phyloP scores from a whole-genome alignment of 2,888 invertebrate genomes.

The Trichogramma dendrolimi region DNA sequence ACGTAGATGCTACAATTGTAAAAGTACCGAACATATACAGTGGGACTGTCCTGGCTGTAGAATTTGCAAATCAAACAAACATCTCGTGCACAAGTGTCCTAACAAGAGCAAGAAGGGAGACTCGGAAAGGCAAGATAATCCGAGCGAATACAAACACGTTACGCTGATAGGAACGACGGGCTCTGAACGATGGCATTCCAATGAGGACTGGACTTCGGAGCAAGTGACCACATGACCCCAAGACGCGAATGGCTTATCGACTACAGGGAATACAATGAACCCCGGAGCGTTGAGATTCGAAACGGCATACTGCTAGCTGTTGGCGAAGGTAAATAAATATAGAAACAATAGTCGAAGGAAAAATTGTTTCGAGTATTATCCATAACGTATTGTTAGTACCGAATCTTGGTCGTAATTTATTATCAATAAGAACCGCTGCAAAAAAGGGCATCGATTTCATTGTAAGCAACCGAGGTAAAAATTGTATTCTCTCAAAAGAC shows the following conservation, averaged over 20 bases:
- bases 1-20: too few species aligned
- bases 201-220: constrained; percentile 14
- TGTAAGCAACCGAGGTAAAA: constrained; percentile 7
- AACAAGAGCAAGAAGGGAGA: neutral
- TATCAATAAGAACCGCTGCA: constrained; percentile 15
- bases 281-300: neutral
- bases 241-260: constrained; percentile 19
- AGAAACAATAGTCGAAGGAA: constrained; percentile 14
- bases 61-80: too few species aligned
- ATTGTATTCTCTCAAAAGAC: constrained; percentile 6
- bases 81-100: too few species aligned
- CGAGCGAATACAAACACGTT: neutral
- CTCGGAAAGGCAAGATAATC: neutral
- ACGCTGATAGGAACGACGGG: neutral
- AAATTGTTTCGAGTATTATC: constrained; percentile 1
- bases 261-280: constrained; percentile 1
- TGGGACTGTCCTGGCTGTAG: too few species aligned
- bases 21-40: too few species aligned
- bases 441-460: constrained; percentile 17
- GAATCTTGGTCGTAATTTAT: constrained; percentile 20
- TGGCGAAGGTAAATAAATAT: constrained; percentile 22
- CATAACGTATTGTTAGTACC: constrained; percentile 21
- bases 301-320: constrained; percentile 1
- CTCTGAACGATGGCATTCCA: neutral
- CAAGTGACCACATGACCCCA: constrained; percentile 22